Evolutionary conservation across 1,140 invertebrate genomes (phyloP), one percentile per base, ranked within the genome.

Genomic region (Teleopsis dalmanni): DNA sequence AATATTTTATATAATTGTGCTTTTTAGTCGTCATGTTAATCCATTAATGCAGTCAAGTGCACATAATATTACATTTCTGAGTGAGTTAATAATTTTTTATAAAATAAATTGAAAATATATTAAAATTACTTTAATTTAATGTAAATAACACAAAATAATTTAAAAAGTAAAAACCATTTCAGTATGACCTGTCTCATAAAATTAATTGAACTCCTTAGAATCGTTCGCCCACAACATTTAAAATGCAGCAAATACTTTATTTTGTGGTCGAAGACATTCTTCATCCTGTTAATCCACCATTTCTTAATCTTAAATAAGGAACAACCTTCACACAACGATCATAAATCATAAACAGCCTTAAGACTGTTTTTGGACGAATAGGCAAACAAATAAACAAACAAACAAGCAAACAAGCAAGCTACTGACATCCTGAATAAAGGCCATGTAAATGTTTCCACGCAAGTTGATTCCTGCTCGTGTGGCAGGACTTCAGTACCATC

Each of bases 321-420:
- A 62, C 58, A 65, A 65, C 60, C 62, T 65, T 62, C 50, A 51
- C n/a, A n/a, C 51, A 54, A 58, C 57, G 57, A 61, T 65, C 58
- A 65, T 65, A 65, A 65, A 65, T 65, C 62, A 65, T 65, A 62
- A 65, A 52, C 55, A 57, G 55, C 53, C 49, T 48, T 27, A 38
- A 40, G 47, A 27, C 22, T 41, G 25, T 34, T n/a, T n/a, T n/a
- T 31, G 47, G 47, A 29, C 47, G 25, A 36, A 25, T 36, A 25
- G 16, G 25, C 11, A 43, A 11, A 29, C 41, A 43, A 43, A 27
- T 19, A 31, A 10, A 43, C 19, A 22, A 26, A 16, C 13, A 43
- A 19, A 18, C 11, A 23, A 21, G 38, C 38, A 22, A 25, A 41
- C 7, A 25, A 21, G 14, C 38, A 41, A 21, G 22, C 14, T 25